Percentiles rank a stretch among this genome's conserved stretches.
Conservation (phyloP, 2,888 invertebrate genomes). For the Sipunculus nudus region DNA sequence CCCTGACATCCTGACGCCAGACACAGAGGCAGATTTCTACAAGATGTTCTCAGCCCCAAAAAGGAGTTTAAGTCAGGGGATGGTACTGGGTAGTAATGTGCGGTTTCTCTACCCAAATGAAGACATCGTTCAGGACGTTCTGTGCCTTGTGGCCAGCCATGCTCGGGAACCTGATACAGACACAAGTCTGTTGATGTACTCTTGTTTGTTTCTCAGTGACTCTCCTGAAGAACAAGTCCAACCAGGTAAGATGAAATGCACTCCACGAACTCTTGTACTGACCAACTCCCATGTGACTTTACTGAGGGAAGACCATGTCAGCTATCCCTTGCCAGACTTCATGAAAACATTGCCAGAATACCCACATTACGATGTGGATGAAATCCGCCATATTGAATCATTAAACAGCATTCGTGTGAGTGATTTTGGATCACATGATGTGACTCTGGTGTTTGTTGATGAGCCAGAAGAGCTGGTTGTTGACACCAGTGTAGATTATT, state of each 20-base stretch:
- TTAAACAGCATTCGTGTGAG: slow-evolving; percentile 50
- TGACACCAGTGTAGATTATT: slow-evolving; percentile 55
- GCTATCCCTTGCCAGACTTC: slow-evolving; percentile 64
- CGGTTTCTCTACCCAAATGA: slow-evolving; percentile 61
- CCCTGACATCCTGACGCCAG: slow-evolving; percentile 47
- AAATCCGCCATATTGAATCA: slow-evolving; percentile 52
- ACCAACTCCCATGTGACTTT: slow-evolving; percentile 57
- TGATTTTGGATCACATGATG: slow-evolving; percentile 41
- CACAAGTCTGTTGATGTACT: too few relatives aligned
- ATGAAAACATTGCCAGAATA: slow-evolving; percentile 56
- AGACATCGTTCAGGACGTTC: slow-evolving; percentile 55
- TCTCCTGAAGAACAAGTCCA: too few relatives aligned
- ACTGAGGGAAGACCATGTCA: slow-evolving; percentile 57
- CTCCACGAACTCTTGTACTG: slow-evolving; percentile 52
- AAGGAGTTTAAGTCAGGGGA: slow-evolving; percentile 36
- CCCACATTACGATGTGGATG: slow-evolving; percentile 50
- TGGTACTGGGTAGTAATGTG: slow-evolving; percentile 46
- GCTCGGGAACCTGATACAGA: too few relatives aligned
- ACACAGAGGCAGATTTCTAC: slow-evolving; percentile 60
- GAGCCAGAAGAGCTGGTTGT: slow-evolving; percentile 59
- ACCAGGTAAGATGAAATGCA: too few relatives aligned
- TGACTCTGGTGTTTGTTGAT: slow-evolving; percentile 58
- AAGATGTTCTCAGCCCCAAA: slow-evolving; percentile 45
- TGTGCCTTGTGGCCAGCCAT: slow-evolving; percentile 54
- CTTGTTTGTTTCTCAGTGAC: too few relatives aligned